Percentiles rank a stretch among this genome's conserved stretches.
These are phyloP conservation scores for Odontomachus brunneus DNA, from an alignment of 1,140 invertebrate species.

Conservation along the genomic window DNA sequence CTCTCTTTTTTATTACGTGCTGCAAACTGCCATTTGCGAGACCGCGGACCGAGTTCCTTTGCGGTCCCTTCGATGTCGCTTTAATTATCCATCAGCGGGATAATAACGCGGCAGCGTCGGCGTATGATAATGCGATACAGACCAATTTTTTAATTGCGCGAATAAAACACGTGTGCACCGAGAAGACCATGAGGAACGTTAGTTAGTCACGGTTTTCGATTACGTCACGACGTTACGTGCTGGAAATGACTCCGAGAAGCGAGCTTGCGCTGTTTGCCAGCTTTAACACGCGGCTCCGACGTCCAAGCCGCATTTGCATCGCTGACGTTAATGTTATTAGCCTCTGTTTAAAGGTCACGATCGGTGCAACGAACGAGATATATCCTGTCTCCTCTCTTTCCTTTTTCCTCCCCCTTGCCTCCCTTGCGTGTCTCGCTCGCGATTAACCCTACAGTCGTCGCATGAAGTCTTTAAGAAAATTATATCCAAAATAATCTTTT, in stretches of 20 bases:
- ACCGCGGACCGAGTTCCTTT: not conserved
- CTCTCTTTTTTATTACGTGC: not conserved
- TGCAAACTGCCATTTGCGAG: slow-evolving; percentile 34
- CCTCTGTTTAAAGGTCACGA: not conserved
- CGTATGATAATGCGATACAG: slow-evolving; percentile 7
- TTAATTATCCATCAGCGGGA: slow-evolving; percentile 34
- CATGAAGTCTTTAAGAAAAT: no score
- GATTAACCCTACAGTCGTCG: no score
- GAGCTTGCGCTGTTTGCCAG: not conserved
- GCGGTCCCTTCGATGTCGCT: not conserved
- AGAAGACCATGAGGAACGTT: not conserved
- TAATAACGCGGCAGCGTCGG: slow-evolving; percentile 9
- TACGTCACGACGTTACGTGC: not conserved
- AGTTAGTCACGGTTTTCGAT: slow-evolving; percentile 25
- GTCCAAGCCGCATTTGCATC: not conserved
- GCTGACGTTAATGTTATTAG: not conserved
- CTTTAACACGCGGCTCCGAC: not conserved
- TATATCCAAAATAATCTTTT: no score
- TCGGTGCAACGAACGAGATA: no score
- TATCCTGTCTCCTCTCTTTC: not conserved
- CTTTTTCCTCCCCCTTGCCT: not conserved
- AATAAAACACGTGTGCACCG: not conserved
- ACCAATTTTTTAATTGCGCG: slow-evolving; percentile 40
- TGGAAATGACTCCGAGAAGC: not conserved
- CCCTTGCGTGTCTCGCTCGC: slow-evolving; percentile 2